These are phyloP conservation scores for Pollimyrus isidori DNA, from an alignment of 2,113 vertebrate genomes.

Conservation along the genomic window DNA sequence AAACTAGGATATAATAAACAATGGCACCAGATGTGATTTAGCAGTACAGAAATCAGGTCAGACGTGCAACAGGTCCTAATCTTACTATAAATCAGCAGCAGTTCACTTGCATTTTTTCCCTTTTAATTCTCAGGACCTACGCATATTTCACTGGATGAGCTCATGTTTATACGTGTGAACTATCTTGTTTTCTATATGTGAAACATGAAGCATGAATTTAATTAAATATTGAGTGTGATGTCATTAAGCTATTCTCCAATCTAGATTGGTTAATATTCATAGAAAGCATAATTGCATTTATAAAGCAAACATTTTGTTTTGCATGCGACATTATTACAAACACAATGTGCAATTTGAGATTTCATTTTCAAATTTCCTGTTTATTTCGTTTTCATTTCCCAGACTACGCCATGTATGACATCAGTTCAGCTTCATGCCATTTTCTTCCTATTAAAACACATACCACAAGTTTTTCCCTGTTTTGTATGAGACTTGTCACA, in stretches of 20 bases:
- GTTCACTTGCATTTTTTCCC: not conserved
- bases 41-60: conserved; percentile 34
- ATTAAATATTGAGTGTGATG: not conserved
- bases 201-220: not conserved
- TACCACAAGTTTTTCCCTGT: not conserved
- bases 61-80: conserved; percentile 37
- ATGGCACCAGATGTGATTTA: conserved; percentile 33
- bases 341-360: not conserved
- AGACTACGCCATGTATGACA: not conserved
- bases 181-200: not conserved
- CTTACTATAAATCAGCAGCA: conserved; percentile 18
- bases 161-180: not conserved
- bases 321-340: not conserved
- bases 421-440: not conserved
- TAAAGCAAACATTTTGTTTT: not conserved
- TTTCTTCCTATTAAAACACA: not conserved
- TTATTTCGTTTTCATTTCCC: not conserved
- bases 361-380: not conserved
- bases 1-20: conserved; percentile 30
- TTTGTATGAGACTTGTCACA: not conserved
- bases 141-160: not conserved
- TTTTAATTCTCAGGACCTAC: not conserved
- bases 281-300: not conserved
- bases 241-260: not conserved
- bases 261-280: not conserved